Conservation (phyloP, 2,888 invertebrate species). For the Macrophya annulata region DNA sequence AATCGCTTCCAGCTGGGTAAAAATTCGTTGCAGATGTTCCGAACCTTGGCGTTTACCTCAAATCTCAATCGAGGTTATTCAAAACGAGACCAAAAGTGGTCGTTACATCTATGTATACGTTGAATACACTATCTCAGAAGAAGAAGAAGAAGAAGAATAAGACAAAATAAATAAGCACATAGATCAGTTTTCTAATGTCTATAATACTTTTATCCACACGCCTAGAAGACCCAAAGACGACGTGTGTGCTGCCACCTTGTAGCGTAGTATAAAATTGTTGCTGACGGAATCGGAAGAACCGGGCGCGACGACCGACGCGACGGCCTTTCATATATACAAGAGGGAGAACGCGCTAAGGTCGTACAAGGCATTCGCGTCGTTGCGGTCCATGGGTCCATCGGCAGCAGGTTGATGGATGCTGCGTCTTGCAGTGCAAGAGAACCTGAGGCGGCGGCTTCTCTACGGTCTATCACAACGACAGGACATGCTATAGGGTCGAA, state of each 20-base stretch:
- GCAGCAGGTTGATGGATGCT: constrained; percentile 73
- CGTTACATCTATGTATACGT: background rate
- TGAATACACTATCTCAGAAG: background rate
- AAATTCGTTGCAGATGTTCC: constrained; percentile 25
- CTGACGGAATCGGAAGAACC: constrained; percentile 46
- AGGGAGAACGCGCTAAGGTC: constrained; percentile 37
- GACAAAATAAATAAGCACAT: constrained; percentile 40
- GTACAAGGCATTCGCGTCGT: constrained; percentile 42
- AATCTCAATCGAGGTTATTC: background rate
- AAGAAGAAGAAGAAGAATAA: background rate
- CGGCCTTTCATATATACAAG: constrained; percentile 8
- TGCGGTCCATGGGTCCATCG: constrained; percentile 58
- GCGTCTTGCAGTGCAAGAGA: constrained; percentile 60
- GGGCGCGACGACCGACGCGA: constrained; percentile 61
- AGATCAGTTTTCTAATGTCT: background rate
- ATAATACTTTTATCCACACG: background rate
- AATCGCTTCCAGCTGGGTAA: constrained; percentile 34
- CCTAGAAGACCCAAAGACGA: background rate
- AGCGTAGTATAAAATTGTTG: background rate
- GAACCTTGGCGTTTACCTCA: background rate
- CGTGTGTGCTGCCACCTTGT: constrained; percentile 34
- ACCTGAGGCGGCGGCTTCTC: constrained; percentile 80
- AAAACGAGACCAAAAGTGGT: background rate
- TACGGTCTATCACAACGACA: constrained; percentile 20
- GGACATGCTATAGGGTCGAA: constrained; percentile 74